Conservation (phyloP, 2,797 vertebrate genomes). For the Falco novaeseelandiae region DNA sequence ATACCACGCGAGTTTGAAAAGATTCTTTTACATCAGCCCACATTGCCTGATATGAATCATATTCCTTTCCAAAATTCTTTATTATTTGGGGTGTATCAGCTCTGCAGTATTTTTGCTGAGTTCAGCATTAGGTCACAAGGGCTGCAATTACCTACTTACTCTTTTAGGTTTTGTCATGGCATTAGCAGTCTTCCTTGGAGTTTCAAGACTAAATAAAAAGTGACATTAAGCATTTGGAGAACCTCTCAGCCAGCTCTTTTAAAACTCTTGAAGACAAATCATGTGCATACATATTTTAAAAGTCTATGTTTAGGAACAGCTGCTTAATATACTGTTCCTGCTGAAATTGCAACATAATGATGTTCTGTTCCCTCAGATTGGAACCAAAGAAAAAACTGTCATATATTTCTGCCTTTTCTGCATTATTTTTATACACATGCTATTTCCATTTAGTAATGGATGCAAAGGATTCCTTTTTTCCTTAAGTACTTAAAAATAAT, state of each 20-base stretch:
- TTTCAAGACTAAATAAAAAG: constrained; percentile 18
- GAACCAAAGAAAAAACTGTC: neutral
- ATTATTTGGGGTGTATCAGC: neutral
- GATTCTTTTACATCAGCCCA: neutral
- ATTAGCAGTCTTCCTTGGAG: neutral
- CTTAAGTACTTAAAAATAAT: neutral
- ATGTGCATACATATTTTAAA: neutral
- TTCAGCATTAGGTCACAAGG: neutral
- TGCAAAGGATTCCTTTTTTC: neutral
- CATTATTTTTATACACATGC: neutral
- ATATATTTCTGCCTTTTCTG: neutral
- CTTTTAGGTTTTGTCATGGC: neutral
- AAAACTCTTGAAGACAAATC: constrained; percentile 22
- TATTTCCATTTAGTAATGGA: neutral
- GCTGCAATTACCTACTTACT: neutral
- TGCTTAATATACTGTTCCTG: constrained; percentile 27
- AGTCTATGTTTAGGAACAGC: constrained; percentile 32
- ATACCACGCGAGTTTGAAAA: neutral
- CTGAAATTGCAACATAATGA: constrained; percentile 18
- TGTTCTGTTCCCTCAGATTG: neutral
- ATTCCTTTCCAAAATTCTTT: neutral
- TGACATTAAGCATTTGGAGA: constrained; percentile 18
- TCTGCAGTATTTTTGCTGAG: neutral
- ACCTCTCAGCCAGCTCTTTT: neutral
- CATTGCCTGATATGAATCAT: neutral